Conservation (phyloP, 2,113 vertebrate species). For the Plecotus auritus region DNA sequence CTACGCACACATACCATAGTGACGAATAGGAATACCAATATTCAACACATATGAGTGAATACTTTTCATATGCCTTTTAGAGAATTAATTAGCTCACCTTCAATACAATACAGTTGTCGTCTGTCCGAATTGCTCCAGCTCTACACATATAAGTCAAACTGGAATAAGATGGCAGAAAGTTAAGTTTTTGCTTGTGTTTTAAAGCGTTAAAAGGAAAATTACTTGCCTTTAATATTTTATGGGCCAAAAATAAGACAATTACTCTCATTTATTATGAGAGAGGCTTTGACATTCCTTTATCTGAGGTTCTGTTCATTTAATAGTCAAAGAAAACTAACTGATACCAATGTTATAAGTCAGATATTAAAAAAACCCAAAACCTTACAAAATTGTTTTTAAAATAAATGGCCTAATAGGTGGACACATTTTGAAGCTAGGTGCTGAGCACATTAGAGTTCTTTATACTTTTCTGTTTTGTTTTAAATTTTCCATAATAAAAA, state of each 20-base stretch:
- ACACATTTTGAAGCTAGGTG: not conserved
- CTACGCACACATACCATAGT: not conserved
- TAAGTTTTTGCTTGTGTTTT: constrained; percentile 28
- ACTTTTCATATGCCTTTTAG: not conserved
- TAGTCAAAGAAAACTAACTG: not conserved
- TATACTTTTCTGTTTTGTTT: not conserved
- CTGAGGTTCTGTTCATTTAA: not conserved
- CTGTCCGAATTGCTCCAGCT: constrained; percentile 95
- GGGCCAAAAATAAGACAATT: not conserved
- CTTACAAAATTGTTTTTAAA: not conserved
- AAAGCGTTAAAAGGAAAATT: constrained; percentile 35
- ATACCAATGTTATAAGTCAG: not conserved
- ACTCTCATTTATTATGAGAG: not conserved
- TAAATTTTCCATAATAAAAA: constrained; percentile 11
- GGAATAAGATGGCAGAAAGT: constrained; percentile 71
- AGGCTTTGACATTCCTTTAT: not conserved
- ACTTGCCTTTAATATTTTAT: constrained; percentile 31
- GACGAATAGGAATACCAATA: not conserved
- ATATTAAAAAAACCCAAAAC: not conserved
- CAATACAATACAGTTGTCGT: constrained; percentile 92
- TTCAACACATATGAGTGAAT: not conserved
- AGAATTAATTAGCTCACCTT: constrained; percentile 84
- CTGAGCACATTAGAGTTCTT: not conserved
- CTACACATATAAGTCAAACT: constrained; percentile 99
- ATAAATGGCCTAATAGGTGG: not conserved